These are phyloP conservation scores for Pipistrellus pipistrellus DNA, from an alignment of 2,797 vertebrate genomes.

Conservation along the genomic window DNA sequence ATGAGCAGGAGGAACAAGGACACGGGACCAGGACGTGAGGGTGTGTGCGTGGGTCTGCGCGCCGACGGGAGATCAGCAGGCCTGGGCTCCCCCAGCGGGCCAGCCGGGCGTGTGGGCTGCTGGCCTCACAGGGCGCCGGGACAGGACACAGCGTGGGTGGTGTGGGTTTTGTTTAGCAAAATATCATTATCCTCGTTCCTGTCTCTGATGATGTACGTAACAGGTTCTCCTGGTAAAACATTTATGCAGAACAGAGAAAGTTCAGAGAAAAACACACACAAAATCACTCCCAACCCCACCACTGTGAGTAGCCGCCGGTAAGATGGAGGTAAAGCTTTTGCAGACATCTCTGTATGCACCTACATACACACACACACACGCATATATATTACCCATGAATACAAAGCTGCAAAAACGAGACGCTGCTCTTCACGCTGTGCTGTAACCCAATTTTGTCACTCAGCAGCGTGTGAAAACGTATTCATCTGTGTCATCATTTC, in stretches of 20 bases:
- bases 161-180: conserved; percentile 44
- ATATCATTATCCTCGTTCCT: not conserved
- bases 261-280: not conserved
- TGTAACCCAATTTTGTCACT: conserved; percentile 62
- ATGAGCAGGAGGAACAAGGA: not conserved
- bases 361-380: not conserved
- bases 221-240: not conserved
- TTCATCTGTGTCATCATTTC: conserved; percentile 35
- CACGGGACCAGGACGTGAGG: not conserved
- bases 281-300: not conserved
- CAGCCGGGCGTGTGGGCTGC: not conserved
- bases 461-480: not conserved
- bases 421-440: not conserved
- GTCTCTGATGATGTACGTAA: not conserved
- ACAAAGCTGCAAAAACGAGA: not conserved
- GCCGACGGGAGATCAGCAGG: not conserved
- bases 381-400: not conserved
- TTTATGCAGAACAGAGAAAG: not conserved
- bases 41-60: too few species aligned
- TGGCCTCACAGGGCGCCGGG: not conserved
- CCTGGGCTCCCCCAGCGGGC: not conserved
- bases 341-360: not conserved
- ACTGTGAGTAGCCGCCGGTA: not conserved
- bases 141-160: not conserved
- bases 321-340: not conserved